These are phyloP conservation scores for Oenanthe melanoleuca DNA, from an alignment of 2,113 vertebrate species.

Conservation along the genomic window DNA sequence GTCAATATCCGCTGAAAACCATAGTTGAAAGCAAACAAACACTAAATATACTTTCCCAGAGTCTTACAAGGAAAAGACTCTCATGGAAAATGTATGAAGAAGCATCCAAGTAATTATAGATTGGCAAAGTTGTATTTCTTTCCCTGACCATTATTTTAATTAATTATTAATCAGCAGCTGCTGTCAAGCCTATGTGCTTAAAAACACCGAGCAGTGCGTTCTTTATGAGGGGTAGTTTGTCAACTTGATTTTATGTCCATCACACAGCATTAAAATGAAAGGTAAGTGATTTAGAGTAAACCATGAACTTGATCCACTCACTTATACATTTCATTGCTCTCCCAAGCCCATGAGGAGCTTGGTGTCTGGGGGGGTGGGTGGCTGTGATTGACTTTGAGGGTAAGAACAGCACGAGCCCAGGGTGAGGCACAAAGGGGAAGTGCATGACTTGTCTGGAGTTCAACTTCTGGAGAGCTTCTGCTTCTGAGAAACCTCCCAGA, in stretches of 20 bases:
- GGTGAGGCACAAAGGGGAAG: background rate
- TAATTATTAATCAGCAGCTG: conserved; percentile 19
- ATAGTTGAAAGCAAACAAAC: conserved; percentile 48
- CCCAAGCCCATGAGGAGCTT: background rate
- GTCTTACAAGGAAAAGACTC: conserved; percentile 27
- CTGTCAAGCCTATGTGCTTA: background rate
- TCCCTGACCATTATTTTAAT: conserved; percentile 21
- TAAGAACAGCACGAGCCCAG: background rate
- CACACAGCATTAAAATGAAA: background rate
- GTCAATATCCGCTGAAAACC: conserved; percentile 41
- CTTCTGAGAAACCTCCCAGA: background rate
- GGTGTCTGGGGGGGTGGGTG: background rate
- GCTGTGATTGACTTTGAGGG: background rate
- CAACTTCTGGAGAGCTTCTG: background rate
- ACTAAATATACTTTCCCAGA: conserved; percentile 20
- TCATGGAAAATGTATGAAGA: conserved; percentile 43
- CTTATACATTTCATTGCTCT: background rate
- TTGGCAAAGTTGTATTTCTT: conserved; percentile 27
- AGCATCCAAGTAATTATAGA: conserved; percentile 29
- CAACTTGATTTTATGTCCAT: background rate
- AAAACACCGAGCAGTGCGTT: background rate
- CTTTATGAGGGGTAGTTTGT: background rate
- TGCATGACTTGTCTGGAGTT: background rate
- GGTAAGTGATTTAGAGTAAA: background rate
- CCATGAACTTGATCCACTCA: background rate